Base-by-base conservation (phyloP, 2,888 invertebrate genomes). In the Zelleria hepariella region DNA sequence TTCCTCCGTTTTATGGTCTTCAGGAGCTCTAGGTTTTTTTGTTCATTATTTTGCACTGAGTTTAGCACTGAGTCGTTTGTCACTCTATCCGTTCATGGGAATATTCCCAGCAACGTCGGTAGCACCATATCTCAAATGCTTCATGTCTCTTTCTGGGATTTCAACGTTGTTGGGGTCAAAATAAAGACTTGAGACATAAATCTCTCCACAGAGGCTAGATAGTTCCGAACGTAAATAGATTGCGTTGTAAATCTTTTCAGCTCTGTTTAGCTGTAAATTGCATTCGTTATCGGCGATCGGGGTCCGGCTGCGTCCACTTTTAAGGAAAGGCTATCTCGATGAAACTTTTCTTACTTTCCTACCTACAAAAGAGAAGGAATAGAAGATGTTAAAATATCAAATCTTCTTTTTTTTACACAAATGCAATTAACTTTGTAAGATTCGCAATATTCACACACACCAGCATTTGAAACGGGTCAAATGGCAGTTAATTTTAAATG, bases 231-330 rank as follows among this genome's bases (percentile, higher is more conserved):
- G 60, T 62, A 62, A 58, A 59, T 57, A 61, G 61, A 51, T 51
- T 5, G 51, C 20, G 21, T 51, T 21, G 63, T 62, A 63, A 68
- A 65, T 67, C 66, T 62, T 67, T 63, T 64, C 66, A 65, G 63
- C 66, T 20, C 8, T 66, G 66, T 66, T 65, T 61, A 66, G 64
- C 71, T 75, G 77, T 78, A 82, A 83, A 85, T 83, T 80, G 79
- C 78, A 79, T 81, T 80, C 68, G 78, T 79, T 83, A 83, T 82
- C 80, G 72, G 65, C 64, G 66, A 71, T 72, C 67, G 66, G 65
- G 66, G 66, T 60, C 60, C 60, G 57, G 55, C 67, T 63, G 64
- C 71, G 77, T 77, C 74, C 75, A 74, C 73, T 75, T 66, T 58
- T 58, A 21, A 8, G 49, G 8, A 20, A 51, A 25, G 7, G 24